These are phyloP conservation scores for Cosmopolites sordidus DNA, from an alignment of 2,888 invertebrate species.

Conservation along the genomic window DNA sequence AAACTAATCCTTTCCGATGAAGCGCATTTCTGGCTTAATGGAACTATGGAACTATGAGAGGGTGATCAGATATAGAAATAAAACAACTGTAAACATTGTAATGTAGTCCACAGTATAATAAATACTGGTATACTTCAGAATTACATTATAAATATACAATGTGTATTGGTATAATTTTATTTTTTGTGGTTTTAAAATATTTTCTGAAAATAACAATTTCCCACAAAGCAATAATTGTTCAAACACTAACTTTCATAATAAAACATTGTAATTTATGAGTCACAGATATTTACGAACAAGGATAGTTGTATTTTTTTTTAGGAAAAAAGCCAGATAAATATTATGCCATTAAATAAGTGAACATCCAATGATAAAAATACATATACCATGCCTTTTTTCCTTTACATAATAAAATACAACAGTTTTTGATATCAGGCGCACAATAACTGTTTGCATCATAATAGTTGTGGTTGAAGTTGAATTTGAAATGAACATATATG, in stretches of 20 bases:
- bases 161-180: conserved; percentile 51
- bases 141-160: conserved; percentile 56
- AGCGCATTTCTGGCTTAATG: too few species aligned
- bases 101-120: conserved; percentile 54
- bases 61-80: conserved; percentile 22
- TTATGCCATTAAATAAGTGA: conserved; percentile 32
- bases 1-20: too few species aligned
- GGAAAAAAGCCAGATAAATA: conserved; percentile 34
- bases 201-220: conserved; percentile 56
- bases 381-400: conserved; percentile 34
- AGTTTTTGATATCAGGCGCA: conserved; percentile 38
- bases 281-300: conserved; percentile 50
- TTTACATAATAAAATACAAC: conserved; percentile 45
- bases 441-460: background rate
- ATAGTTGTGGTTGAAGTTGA: background rate
- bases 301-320: conserved; percentile 44
- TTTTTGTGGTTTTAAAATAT: conserved; percentile 51
- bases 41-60: too few species aligned
- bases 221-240: conserved; percentile 52
- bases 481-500: background rate
- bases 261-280: conserved; percentile 47
- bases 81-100: conserved; percentile 41
- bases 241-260: conserved; percentile 50
- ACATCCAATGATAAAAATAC: conserved; percentile 24
- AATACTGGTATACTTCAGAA: conserved; percentile 55